phyloP scores from a whole-genome alignment of 1,140 invertebrate species.

The Drosophila sturtevanti region DNA sequence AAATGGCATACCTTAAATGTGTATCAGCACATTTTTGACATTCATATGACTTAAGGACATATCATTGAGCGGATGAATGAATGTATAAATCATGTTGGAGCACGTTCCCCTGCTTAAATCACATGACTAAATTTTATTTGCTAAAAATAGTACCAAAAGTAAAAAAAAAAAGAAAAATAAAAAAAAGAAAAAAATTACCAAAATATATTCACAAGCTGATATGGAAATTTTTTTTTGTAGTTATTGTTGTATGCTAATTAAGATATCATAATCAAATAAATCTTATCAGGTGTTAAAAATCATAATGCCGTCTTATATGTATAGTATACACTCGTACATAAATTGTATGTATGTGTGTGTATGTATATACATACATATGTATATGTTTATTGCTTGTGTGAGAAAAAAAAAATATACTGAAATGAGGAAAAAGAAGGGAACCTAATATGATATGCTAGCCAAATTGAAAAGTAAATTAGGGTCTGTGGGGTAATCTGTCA shows the following conservation, averaged over 20 bases:
- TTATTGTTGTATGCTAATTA: conserved; percentile 53
- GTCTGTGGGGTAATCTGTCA: conserved; percentile 9
- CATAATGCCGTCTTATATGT: conserved; percentile 56
- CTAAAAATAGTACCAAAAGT: conserved; percentile 15
- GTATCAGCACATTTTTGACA: background rate
- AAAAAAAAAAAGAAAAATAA: conserved; percentile 11
- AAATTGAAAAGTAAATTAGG: conserved; percentile 5
- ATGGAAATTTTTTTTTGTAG: conserved; percentile 65
- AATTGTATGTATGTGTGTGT: conserved; percentile 18
- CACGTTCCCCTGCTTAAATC: background rate
- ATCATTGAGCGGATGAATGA: background rate
- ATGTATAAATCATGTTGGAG: background rate
- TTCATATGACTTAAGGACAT: conserved; percentile 4
- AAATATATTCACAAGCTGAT: conserved; percentile 42
- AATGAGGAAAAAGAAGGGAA: conserved; percentile 21
- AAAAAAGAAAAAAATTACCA: conserved; percentile 12
- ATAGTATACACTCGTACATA: too few species aligned
- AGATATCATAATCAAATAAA: conserved; percentile 67
- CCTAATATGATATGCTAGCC: conserved; percentile 26
- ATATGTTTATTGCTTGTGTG: conserved; percentile 23
- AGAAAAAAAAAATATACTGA: conserved; percentile 25
- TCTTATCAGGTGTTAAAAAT: conserved; percentile 75
- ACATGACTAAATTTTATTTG: background rate
- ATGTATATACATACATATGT: conserved; percentile 5
- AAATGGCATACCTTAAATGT: background rate